Percentiles rank a stretch among this genome's conserved stretches.
phyloP scores from a whole-genome alignment of 1,140 invertebrate genomes.

The Drosophila varians region DNA sequence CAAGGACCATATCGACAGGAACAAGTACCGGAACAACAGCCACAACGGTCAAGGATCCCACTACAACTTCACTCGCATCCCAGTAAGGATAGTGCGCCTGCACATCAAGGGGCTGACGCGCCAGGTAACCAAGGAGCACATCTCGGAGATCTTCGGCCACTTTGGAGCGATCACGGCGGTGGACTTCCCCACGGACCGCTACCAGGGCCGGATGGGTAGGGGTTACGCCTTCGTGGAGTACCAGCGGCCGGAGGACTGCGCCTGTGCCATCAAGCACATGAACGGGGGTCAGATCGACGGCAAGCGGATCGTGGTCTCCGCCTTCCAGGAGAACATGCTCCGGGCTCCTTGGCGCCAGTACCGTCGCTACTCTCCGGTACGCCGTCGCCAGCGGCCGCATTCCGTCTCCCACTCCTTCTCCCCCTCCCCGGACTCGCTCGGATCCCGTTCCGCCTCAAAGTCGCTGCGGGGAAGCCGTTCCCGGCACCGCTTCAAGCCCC shows the following conservation, averaged over 20 bases:
- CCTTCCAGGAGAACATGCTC: slow-evolving; percentile 43
- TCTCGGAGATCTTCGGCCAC: slow-evolving; percentile 56
- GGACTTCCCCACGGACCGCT: slow-evolving; percentile 52
- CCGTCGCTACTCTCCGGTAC: slow-evolving; percentile 42
- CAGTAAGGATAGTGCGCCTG: slow-evolving; percentile 23
- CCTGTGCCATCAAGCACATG: slow-evolving; percentile 51
- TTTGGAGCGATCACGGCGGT: slow-evolving; percentile 50
- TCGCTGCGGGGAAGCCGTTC: neutral
- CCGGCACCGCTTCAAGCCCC: slow-evolving; percentile 1
- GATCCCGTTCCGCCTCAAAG: neutral
- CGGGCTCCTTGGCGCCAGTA: slow-evolving; percentile 36
- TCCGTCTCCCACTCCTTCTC: neutral
- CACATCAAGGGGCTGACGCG: slow-evolving; percentile 54
- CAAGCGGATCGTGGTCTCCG: slow-evolving; percentile 39
- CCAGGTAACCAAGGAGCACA: slow-evolving; percentile 52
- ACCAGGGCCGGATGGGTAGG: slow-evolving; percentile 12
- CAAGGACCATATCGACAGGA: too few species aligned
- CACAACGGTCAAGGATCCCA: neutral
- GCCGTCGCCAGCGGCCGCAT: neutral
- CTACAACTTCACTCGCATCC: neutral
- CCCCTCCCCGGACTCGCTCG: neutral
- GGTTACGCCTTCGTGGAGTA: slow-evolving; percentile 64
- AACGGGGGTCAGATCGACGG: slow-evolving; percentile 57
- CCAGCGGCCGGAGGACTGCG: slow-evolving; percentile 39
- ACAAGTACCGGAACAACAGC: neutral